These are phyloP conservation scores for Pocillopora damicornis DNA, from an alignment of 64 coral and sea anemone genomes.

Conservation along the genomic window DNA sequence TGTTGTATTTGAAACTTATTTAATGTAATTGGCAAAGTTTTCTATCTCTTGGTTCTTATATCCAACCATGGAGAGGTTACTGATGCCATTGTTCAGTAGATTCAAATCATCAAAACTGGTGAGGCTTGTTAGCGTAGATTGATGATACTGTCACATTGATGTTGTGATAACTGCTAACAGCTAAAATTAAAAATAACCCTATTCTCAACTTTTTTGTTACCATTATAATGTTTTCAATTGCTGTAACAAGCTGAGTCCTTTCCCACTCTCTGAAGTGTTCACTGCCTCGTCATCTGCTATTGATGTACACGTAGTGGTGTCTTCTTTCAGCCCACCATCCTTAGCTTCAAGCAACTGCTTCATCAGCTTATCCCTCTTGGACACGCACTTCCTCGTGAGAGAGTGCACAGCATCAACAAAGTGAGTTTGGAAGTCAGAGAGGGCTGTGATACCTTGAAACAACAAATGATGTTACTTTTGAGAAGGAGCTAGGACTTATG, in stretches of 20 bases:
- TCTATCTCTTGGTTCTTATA: no score
- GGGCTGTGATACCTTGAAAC: conserved; percentile 12
- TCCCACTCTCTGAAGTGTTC: neutral
- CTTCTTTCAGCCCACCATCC: neutral
- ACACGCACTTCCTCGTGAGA: conserved; percentile 36
- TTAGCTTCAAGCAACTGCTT: conserved; percentile 38
- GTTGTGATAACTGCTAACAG: no score
- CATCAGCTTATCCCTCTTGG: conserved; percentile 43
- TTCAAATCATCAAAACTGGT: no score
- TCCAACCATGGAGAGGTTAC: no score
- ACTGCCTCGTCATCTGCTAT: neutral
- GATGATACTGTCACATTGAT: no score
- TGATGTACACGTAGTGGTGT: neutral
- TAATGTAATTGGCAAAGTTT: no score
- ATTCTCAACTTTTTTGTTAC: neutral
- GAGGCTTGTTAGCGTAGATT: no score
- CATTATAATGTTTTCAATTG: neutral
- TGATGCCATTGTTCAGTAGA: no score
- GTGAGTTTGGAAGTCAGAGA: conserved; percentile 46
- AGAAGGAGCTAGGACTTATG: neutral
- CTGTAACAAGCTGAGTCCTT: neutral
- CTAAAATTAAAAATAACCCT: no score
- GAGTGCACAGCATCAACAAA: conserved; percentile 20
- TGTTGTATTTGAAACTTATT: no score
- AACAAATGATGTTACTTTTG: neutral